Base-by-base conservation (phyloP, 2,113 vertebrate species). In the Scalopus aquaticus region DNA sequence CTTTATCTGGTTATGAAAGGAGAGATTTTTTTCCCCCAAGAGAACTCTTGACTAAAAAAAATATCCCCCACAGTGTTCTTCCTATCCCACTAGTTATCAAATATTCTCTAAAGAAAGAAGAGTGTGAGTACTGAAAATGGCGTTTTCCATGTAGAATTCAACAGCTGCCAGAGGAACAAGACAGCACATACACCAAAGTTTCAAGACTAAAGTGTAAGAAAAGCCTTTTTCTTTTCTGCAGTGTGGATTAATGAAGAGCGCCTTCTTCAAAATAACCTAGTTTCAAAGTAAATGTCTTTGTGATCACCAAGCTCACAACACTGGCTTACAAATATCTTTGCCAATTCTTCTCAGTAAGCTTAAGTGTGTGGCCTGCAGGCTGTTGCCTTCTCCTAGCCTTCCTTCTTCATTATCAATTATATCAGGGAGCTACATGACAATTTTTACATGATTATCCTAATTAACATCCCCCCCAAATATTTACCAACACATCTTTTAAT, bases 91-190 rank as follows among this genome's bases (percentile, higher is more conserved):
- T 58, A 64, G 74, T 37, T 87, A 42, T 12, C 22, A 79, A 35
- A 56, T 79, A 86, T 73, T 79, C 39, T 60, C 24, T 39, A 74
- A 70, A 73, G 58, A 35, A 81, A 64, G 46, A 60, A 86, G 88
- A 67, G 1, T 95, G 1, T 95, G 9, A 87, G 3, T 24, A 42
- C 10, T 28, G 51, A n/a, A 9, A 32, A 37, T 65, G 10, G 92
- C 10, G 83, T 6, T 81, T 93, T 91, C 28, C 69, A 46, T 37
- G 65, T 56, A 79, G 24, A 85, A 26, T 24, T 37, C 1, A 46
- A 7, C 28, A 86, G 24, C 1, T 84, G 13, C 72, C n/a, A 65
- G 39, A 90, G 79, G 67, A 73, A 89, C 62, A 86, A 85, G 92
- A 64, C 69, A 76, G 26, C 19, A 46, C 3, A 84, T 60, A 70